Percentiles rank a stretch among this genome's conserved stretches.
phyloP scores from a whole-genome alignment of 1,140 invertebrate genomes.

The Pinna nobilis region DNA sequence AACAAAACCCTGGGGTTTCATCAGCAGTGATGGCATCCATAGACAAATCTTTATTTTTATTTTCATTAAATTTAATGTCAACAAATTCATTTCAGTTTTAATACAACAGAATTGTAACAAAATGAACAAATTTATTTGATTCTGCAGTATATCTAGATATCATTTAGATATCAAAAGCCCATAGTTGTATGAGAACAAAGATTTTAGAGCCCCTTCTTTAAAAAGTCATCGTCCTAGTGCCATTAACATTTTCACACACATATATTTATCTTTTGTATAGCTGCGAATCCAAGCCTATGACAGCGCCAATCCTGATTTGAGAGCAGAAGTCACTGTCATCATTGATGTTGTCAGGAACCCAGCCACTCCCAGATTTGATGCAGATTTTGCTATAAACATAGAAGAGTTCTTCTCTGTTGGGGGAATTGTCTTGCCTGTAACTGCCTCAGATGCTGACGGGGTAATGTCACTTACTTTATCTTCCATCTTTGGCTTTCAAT shows the following conservation, averaged over 20 bases:
- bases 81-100: too few species aligned
- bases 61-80: too few species aligned
- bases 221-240: neutral
- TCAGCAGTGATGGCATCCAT: too few species aligned
- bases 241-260: neutral
- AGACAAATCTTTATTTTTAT: too few species aligned
- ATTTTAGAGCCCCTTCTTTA: too few species aligned
- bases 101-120: too few species aligned
- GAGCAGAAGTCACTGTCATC: conserved; percentile 21
- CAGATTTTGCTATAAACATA: conserved; percentile 3
- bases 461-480: conserved; percentile 1
- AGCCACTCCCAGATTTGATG: conserved; percentile 10
- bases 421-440: conserved; percentile 7
- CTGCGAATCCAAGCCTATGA: conserved; percentile 38
- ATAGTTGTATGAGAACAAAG: too few species aligned
- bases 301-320: conserved; percentile 19
- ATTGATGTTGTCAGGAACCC: conserved; percentile 38
- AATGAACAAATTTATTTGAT: too few species aligned
- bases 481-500: neutral
- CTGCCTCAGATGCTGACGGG: conserved; percentile 37
- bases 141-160: too few species aligned
- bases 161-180: too few species aligned
- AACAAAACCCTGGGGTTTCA: too few species aligned
- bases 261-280: conserved; percentile 20
- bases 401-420: conserved; percentile 24